phyloP scores from a whole-genome alignment of 2,797 vertebrate species.

The Amblyopsis hoosieri region DNA sequence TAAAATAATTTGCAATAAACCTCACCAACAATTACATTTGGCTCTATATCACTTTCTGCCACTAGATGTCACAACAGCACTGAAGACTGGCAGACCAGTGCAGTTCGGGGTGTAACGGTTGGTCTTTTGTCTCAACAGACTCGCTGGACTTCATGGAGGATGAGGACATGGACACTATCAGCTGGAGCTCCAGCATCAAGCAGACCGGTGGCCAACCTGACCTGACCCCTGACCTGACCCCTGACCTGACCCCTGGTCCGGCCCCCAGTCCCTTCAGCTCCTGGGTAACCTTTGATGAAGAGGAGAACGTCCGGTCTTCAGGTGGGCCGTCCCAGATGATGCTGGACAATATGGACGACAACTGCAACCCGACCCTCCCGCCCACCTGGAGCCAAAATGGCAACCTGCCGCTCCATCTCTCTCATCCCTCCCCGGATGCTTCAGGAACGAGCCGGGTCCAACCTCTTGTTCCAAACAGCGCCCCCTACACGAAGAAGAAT shows the following conservation, averaged over 20 bases:
- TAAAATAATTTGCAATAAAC: no score
- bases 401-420: slow-evolving; percentile 49
- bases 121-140: slow-evolving; percentile 59
- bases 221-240: slow-evolving; percentile 35
- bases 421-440: slow-evolving; percentile 79
- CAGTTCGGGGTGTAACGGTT: neutral
- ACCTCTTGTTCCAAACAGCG: slow-evolving; percentile 65
- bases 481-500: slow-evolving; percentile 80
- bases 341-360: slow-evolving; percentile 59
- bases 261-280: slow-evolving; percentile 78
- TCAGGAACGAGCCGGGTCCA: slow-evolving; percentile 75
- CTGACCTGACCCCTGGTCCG: slow-evolving; percentile 21
- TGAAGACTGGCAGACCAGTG: no score
- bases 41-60: no score
- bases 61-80: neutral
- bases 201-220: slow-evolving; percentile 74
- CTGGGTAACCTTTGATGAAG: slow-evolving; percentile 91
- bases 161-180: slow-evolving; percentile 84
- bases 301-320: slow-evolving; percentile 56
- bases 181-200: slow-evolving; percentile 71
- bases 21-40: neutral
- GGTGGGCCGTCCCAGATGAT: slow-evolving; percentile 66
- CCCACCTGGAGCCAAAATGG: slow-evolving; percentile 46
- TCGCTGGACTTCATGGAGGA: slow-evolving; percentile 83
- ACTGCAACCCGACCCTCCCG: slow-evolving; percentile 68